A percentile compares a stretch with the other conserved stretches of the same genome.
Conservation (phyloP, 2,797 vertebrate species). For the Salarias fasciatus region DNA sequence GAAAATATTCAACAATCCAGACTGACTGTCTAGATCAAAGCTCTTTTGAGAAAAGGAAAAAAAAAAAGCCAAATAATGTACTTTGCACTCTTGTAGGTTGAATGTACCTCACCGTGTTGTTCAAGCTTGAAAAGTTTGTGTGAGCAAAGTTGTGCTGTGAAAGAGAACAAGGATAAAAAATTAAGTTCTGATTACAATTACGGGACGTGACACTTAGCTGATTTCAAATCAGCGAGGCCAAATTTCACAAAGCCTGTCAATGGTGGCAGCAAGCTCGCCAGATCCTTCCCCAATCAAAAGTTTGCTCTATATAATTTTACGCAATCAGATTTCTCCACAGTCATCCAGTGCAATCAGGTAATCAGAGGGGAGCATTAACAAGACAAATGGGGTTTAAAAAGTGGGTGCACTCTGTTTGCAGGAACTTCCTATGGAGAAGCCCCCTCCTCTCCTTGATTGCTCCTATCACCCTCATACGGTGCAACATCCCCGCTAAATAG, state of each 20-base stretch:
- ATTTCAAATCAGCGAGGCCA: conserved; percentile 88
- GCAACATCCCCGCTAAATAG: conserved; percentile 73
- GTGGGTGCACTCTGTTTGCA: conserved; percentile 87
- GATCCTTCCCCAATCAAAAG: conserved; percentile 88
- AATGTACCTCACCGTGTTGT: conserved; percentile 52
- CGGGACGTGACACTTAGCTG: conserved; percentile 84
- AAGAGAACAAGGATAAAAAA: conserved; percentile 78
- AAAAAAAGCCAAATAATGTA: conserved; percentile 2
- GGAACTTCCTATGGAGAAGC: conserved; percentile 86
- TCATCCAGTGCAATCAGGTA: conserved; percentile 90
- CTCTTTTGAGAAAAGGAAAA: conserved; percentile 17
- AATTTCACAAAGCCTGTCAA: conserved; percentile 86
- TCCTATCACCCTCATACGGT: conserved; percentile 82
- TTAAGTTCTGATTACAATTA: conserved; percentile 89
- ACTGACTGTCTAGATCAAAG: conserved; percentile 2
- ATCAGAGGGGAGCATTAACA: conserved; percentile 89
- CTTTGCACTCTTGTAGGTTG: conserved; percentile 4
- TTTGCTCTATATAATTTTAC: conserved; percentile 90
- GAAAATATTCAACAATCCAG: no score
- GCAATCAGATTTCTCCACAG: conserved; percentile 91
- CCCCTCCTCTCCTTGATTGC: conserved; percentile 79
- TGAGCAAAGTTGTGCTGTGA: conserved; percentile 76
- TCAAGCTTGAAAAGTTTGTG: conserved; percentile 71
- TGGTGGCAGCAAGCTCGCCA: conserved; percentile 81
- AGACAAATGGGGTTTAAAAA: conserved; percentile 89